These are phyloP conservation scores for Nicator chloris DNA, from an alignment of 2,113 vertebrate species.

Conservation along the genomic window DNA sequence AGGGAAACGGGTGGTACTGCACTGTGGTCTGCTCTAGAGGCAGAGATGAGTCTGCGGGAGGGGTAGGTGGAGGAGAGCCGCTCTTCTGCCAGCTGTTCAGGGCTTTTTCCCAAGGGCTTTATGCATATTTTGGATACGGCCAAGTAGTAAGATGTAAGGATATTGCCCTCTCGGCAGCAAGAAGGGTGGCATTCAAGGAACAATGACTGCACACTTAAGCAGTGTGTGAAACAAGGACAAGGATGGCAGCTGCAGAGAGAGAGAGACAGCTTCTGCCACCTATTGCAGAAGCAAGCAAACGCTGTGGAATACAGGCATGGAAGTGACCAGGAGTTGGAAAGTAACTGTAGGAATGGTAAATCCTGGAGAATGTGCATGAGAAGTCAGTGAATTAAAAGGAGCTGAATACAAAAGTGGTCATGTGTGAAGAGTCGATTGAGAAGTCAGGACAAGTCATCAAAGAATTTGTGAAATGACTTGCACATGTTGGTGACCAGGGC, in stretches of 20 bases:
- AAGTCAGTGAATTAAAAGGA: neutral
- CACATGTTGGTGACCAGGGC: neutral
- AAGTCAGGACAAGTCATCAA: neutral
- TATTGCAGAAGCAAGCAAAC: neutral
- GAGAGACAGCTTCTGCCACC: neutral
- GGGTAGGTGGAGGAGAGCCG: neutral
- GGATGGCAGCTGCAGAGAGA: neutral
- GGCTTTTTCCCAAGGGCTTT: neutral
- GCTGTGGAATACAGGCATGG: neutral
- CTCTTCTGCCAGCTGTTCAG: accelerated
- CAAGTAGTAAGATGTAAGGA: neutral
- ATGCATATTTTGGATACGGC: neutral
- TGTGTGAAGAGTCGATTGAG: neutral
- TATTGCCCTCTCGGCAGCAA: neutral
- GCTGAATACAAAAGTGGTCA: neutral
- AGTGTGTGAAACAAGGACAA: neutral
- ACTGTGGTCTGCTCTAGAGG: neutral
- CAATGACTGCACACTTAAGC: neutral
- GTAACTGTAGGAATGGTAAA: neutral
- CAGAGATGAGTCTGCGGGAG: neutral
- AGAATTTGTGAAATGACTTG: neutral
- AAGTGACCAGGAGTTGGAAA: neutral
- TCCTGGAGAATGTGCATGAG: neutral
- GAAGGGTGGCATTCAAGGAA: neutral
- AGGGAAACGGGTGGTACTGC: neutral